These are phyloP conservation scores for Clunio marinus DNA, from an alignment of 2,888 invertebrate genomes.

Conservation along the genomic window DNA sequence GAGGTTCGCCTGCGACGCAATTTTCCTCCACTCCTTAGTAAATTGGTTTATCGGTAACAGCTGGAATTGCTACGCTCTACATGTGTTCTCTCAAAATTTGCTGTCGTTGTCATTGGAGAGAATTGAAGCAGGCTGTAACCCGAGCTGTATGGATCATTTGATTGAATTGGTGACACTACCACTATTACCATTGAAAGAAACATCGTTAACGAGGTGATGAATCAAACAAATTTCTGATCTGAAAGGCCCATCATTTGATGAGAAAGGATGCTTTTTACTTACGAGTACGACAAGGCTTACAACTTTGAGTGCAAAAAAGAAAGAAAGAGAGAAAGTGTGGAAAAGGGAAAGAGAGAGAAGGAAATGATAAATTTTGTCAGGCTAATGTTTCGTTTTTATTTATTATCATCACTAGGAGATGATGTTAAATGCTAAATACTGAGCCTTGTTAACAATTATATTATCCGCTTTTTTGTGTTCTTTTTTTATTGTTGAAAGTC, in stretches of 20 bases:
- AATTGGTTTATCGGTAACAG: not conserved
- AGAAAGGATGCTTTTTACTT: too few relatives aligned
- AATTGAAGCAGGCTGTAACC: not conserved
- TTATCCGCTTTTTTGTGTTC: too few relatives aligned
- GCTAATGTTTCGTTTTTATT: too few relatives aligned
- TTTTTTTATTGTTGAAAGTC: too few relatives aligned
- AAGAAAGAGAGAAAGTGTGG: too few relatives aligned
- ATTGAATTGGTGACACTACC: slow-evolving; percentile 8
- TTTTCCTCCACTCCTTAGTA: not conserved
- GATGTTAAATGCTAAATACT: too few relatives aligned
- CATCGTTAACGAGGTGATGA: not conserved
- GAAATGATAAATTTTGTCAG: too few relatives aligned
- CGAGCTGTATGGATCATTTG: not conserved
- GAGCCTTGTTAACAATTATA: too few relatives aligned
- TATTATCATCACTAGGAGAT: too few relatives aligned
- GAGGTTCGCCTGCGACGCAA: not conserved
- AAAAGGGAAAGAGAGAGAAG: too few relatives aligned
- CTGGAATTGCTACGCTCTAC: not conserved
- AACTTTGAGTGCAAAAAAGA: not conserved
- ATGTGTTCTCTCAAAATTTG: not conserved
- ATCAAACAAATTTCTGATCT: slow-evolving; percentile 32
- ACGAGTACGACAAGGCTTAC: too few relatives aligned
- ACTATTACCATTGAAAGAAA: not conserved
- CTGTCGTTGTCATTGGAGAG: not conserved
- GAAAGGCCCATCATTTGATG: slow-evolving; percentile 12